phyloP scores from a whole-genome alignment of 1,140 invertebrate genomes.

The Agrypnia vestita region DNA sequence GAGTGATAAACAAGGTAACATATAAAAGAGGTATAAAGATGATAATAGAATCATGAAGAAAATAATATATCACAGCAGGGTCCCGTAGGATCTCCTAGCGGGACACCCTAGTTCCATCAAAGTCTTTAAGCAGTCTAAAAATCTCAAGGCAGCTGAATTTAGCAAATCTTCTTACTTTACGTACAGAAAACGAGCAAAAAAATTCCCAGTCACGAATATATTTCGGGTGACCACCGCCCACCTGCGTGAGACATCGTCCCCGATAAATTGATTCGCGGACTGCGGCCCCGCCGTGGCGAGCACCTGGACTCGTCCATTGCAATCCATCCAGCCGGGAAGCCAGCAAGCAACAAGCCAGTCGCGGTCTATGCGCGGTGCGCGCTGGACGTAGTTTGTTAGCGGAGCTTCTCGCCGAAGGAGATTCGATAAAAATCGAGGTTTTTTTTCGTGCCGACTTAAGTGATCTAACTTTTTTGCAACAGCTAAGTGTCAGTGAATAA shows the following conservation, averaged over 20 bases:
- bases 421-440: neutral
- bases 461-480: neutral
- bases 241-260: conserved; percentile 1
- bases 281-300: neutral
- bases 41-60: no score
- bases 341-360: neutral
- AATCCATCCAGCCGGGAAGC: neutral
- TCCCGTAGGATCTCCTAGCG: no score
- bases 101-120: no score
- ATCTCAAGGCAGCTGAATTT: no score
- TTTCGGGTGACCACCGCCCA: neutral
- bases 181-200: no score
- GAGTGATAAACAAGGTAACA: no score
- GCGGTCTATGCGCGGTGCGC: conserved; percentile 7
- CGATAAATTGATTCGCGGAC: conserved; percentile 11
- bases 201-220: no score
- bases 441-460: neutral
- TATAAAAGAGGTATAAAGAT: no score
- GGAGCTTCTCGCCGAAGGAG: no score
- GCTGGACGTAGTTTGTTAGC: neutral
- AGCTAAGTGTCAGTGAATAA: conserved; percentile 6
- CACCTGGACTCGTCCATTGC: neutral
- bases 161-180: no score
- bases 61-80: no score
- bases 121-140: no score